phyloP scores from a whole-genome alignment of 1,140 invertebrate genomes.

The Anoplolepis gracilipes region DNA sequence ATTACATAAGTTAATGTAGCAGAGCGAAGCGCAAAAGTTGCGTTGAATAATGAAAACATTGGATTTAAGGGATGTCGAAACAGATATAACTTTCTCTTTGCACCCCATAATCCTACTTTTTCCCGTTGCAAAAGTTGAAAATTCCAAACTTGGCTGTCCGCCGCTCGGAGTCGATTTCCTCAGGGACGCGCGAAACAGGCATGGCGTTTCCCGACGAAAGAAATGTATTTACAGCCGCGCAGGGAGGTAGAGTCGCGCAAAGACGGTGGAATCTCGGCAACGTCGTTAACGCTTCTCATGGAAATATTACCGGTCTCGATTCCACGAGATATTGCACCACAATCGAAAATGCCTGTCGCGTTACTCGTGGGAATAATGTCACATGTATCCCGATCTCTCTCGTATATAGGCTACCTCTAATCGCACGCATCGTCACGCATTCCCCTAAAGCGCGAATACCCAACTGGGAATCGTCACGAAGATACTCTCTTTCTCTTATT shows the following conservation, averaged over 20 bases:
- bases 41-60: slow-evolving; percentile 47
- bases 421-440: slow-evolving; percentile 60
- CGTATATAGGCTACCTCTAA: slow-evolving; percentile 39
- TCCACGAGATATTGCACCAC: slow-evolving; percentile 65
- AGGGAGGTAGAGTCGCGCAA: slow-evolving; percentile 51
- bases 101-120: slow-evolving; percentile 55
- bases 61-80: slow-evolving; percentile 22
- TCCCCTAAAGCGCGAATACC: slow-evolving; percentile 41
- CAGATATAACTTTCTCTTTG: slow-evolving; percentile 42
- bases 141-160: slow-evolving; percentile 42
- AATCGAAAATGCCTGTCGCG: slow-evolving; percentile 53
- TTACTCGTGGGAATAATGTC: slow-evolving; percentile 52
- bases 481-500: slow-evolving; percentile 20
- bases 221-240: slow-evolving; percentile 71
- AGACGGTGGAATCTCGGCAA: slow-evolving; percentile 63
- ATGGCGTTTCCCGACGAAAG: slow-evolving; percentile 62
- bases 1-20: slow-evolving; percentile 13
- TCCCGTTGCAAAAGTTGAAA: slow-evolving; percentile 63
- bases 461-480: slow-evolving; percentile 49
- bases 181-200: slow-evolving; percentile 64
- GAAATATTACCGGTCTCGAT: slow-evolving; percentile 70
- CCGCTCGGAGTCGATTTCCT: slow-evolving; percentile 72
- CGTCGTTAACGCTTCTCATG: slow-evolving; percentile 68
- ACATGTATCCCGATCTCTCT: slow-evolving; percentile 32
- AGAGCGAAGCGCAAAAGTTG: not conserved